Conservation (phyloP, 2,113 vertebrate genomes). For the Oceanites oceanicus region DNA sequence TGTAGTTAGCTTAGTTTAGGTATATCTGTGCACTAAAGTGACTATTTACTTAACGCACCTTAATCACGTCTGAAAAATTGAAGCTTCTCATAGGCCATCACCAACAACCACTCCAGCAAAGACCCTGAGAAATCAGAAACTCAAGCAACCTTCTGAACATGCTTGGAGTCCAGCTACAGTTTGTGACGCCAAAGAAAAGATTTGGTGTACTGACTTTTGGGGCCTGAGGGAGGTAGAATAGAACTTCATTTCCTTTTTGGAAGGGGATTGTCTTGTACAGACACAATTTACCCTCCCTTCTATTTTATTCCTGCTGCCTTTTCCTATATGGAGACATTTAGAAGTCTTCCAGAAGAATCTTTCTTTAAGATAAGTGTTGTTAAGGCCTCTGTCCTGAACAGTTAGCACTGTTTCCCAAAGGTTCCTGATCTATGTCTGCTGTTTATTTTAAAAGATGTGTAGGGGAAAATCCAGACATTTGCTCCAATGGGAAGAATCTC, state of each 20-base stretch:
- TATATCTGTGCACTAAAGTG: background rate
- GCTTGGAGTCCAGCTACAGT: background rate
- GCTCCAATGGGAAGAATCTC: background rate
- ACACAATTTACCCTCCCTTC: background rate
- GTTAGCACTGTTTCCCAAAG: background rate
- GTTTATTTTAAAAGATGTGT: background rate
- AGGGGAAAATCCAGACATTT: background rate
- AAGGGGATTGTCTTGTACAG: background rate
- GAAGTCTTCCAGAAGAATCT: background rate
- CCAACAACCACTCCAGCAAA: background rate
- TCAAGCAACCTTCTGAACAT: background rate
- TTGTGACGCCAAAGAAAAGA: background rate
- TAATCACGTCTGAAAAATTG: background rate
- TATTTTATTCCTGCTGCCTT: background rate
- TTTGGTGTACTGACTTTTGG: background rate
- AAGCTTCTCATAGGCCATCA: background rate
- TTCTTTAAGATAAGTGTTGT: background rate
- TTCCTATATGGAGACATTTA: background rate
- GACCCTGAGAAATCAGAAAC: background rate
- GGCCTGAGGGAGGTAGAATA: background rate
- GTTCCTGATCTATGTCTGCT: background rate
- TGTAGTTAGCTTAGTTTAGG: background rate
- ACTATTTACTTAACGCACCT: background rate
- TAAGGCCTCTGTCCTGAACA: background rate
- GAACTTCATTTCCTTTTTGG: background rate